A percentile compares a stretch with the other conserved stretches of the same genome.
Evolutionary conservation across 2,888 invertebrate genomes (phyloP).

Genomic region (Thymelicus sylvestris): DNA sequence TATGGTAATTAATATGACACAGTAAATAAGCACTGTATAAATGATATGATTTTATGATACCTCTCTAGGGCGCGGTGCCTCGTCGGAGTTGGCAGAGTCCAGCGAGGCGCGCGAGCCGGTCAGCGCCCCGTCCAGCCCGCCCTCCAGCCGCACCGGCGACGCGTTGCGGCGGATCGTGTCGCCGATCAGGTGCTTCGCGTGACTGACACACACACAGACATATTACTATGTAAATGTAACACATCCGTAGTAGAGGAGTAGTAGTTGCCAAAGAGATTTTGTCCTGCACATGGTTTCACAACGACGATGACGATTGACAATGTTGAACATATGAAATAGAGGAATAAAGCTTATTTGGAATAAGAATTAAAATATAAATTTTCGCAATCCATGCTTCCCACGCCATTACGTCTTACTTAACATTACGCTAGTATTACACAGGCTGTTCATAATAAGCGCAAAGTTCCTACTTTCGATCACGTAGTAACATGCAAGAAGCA

Average conservation of each 20-base stretch:
- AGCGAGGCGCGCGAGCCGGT: constrained; percentile 91
- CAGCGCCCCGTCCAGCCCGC: constrained; percentile 80
- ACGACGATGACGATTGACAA: neutral
- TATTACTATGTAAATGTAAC: neutral
- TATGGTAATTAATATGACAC: no score
- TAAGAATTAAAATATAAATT: neutral
- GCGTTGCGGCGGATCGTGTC: constrained; percentile 98
- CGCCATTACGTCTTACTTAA: neutral
- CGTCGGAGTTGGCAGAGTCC: constrained; percentile 87
- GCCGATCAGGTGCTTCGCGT: constrained; percentile 96
- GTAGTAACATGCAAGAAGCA: constrained; percentile 7
- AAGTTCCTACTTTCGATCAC: constrained; percentile 4
- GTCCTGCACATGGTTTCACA: no score
- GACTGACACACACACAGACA: constrained; percentile 75
- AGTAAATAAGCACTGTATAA: no score
- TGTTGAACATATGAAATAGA: neutral
- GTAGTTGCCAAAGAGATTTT: no score
- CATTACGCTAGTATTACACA: constrained; percentile 5
- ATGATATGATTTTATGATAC: constrained; percentile 35
- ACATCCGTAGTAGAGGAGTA: neutral
- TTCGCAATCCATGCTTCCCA: neutral
- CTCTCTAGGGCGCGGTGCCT: constrained; percentile 59
- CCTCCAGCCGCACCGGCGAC: constrained; percentile 91
- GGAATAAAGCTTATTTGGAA: constrained; percentile 1
- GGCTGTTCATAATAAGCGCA: neutral